phyloP scores from a whole-genome alignment of 2,113 vertebrate species.

The Synodontis membranacea region DNA sequence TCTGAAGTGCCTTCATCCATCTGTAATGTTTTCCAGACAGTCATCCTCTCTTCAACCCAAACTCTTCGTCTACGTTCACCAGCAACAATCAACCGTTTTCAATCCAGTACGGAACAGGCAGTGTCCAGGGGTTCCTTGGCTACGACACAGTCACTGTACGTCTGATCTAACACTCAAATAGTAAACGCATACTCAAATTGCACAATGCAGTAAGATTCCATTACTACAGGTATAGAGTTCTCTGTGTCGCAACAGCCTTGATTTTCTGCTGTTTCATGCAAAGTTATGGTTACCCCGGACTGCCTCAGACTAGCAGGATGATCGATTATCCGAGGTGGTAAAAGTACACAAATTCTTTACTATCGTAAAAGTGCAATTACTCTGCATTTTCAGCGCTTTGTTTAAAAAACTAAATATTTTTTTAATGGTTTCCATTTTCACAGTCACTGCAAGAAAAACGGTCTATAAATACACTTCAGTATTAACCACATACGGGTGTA shows the following conservation, averaged over 20 bases:
- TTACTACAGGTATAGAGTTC: not conserved
- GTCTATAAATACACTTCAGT: not conserved
- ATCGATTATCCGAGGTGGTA: not conserved
- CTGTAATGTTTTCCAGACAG: slow-evolving; percentile 51
- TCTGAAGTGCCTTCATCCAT: not conserved
- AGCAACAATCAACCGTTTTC: slow-evolving; percentile 48
- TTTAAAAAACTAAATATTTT: not conserved
- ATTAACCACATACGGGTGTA: not conserved
- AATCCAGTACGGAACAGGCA: slow-evolving; percentile 69
- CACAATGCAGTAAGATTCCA: too few species aligned
- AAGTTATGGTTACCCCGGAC: not conserved
- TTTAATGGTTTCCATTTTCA: not conserved
- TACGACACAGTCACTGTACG: slow-evolving; percentile 72
- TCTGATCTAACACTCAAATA: not conserved
- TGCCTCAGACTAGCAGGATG: not conserved
- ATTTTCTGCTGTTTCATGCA: not conserved
- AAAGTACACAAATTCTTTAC: not conserved
- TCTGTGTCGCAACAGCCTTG: not conserved
- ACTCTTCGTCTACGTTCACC: slow-evolving; percentile 64
- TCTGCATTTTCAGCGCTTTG: not conserved
- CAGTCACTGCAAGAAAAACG: not conserved
- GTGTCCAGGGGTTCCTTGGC: slow-evolving; percentile 61
- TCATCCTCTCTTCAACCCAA: slow-evolving; percentile 66
- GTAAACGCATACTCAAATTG: too few species aligned
- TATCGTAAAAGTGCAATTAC: not conserved